Evolutionary conservation across 2,888 invertebrate genomes (phyloP).

Genomic region (Tipula helvola): DNA sequence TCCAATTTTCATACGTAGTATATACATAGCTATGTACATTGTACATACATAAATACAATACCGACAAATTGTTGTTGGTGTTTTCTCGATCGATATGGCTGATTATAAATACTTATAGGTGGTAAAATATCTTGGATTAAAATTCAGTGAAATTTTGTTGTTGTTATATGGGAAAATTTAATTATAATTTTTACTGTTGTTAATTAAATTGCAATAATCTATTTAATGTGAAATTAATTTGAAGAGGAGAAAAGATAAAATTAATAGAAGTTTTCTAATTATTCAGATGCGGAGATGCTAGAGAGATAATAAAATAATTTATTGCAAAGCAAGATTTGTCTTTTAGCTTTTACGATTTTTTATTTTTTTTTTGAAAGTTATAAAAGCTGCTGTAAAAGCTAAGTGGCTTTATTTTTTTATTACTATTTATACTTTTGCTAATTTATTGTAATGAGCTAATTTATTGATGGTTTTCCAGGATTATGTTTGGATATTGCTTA

Average conservation of each 20-base stretch:
- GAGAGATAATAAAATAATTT: background rate
- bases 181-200: background rate
- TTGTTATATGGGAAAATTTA: background rate
- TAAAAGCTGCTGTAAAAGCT: background rate
- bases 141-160: background rate
- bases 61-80: background rate
- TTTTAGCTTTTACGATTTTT: background rate
- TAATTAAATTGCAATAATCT: background rate
- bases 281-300: background rate
- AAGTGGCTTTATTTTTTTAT: background rate
- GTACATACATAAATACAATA: background rate
- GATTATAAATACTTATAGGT: background rate
- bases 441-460: background rate
- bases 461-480: background rate
- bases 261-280: background rate
- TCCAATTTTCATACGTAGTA: background rate
- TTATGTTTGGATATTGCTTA: background rate
- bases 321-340: background rate
- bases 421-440: background rate
- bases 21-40: background rate
- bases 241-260: background rate
- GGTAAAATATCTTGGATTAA: background rate
- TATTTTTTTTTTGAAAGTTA: background rate
- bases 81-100: background rate
- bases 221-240: background rate